Conservation (phyloP, 2,797 vertebrate genomes). For the Choloepus didactylus region DNA sequence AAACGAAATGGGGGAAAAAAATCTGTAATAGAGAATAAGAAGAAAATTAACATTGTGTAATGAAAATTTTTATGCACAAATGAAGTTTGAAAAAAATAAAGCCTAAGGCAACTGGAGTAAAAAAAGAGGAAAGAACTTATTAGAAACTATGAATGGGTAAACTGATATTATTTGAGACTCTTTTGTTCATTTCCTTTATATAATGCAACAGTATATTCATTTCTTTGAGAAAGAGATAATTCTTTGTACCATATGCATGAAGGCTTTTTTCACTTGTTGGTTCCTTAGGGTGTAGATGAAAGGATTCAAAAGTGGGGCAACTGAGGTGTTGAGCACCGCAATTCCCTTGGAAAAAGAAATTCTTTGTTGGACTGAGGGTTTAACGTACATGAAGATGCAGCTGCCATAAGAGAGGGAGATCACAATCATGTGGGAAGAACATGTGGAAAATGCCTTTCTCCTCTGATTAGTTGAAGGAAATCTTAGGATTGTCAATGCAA, state of each 20-base stretch:
- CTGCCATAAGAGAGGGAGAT: slow-evolving; percentile 72
- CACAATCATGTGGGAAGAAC: slow-evolving; percentile 74
- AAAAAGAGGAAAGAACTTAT: background rate
- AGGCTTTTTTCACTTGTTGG: slow-evolving; percentile 72
- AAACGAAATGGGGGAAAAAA: no score
- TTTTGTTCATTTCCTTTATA: background rate
- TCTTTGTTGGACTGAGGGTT: slow-evolving; percentile 65
- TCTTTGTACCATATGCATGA: background rate
- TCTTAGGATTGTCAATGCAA: slow-evolving; percentile 39
- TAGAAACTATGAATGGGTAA: background rate
- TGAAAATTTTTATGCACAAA: no score
- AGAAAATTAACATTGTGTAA: no score
- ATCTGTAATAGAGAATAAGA: no score
- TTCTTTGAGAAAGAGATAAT: background rate
- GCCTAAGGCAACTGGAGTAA: no score
- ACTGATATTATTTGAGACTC: background rate
- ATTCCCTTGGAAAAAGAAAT: slow-evolving; percentile 67
- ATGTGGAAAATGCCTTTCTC: slow-evolving; percentile 75
- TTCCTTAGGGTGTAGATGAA: slow-evolving; percentile 74
- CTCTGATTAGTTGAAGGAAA: slow-evolving; percentile 60
- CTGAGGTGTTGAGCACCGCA: slow-evolving; percentile 66
- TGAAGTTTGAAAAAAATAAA: no score
- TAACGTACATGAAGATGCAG: slow-evolving; percentile 73
- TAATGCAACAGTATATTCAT: background rate
- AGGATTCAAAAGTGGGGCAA: background rate